A percentile compares a stretch with the other conserved stretches of the same genome.
phyloP scores from a whole-genome alignment of 2,888 invertebrate species.

The Glyphotaelius pellucidus region DNA sequence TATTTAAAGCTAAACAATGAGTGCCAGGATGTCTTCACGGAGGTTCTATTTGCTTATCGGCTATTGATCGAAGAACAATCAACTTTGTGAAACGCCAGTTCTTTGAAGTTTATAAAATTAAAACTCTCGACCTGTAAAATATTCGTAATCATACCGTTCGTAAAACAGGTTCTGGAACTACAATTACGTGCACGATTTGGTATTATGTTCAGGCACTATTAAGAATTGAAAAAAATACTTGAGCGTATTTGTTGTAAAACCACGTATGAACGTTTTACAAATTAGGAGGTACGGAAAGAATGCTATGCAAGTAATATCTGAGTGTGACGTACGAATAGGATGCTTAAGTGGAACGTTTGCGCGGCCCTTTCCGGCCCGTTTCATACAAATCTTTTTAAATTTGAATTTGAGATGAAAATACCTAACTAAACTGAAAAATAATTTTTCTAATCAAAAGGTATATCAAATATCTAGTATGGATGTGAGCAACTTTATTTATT shows the following conservation, averaged over 20 bases:
- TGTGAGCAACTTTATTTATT: too few relatives aligned
- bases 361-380: too few relatives aligned
- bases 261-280: background rate
- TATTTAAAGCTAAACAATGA: constrained; percentile 28
- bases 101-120: background rate
- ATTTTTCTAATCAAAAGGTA: too few relatives aligned
- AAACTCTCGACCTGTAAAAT: background rate
- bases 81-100: background rate
- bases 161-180: background rate
- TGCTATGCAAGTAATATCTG: background rate
- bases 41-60: background rate
- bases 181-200: background rate
- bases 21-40: background rate
- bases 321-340: background rate
- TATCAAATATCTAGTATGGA: too few relatives aligned
- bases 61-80: background rate
- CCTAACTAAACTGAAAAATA: too few relatives aligned
- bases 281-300: background rate
- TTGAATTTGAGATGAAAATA: too few relatives aligned
- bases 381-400: too few relatives aligned
- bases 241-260: background rate
- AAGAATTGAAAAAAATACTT: background rate
- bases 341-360: too few relatives aligned
- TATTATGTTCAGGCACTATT: background rate
- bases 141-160: background rate